Percentiles rank a stretch among this genome's conserved stretches.
Evolutionary conservation across 1,140 invertebrate species (phyloP).

Genomic region (Batillaria attramentaria): DNA sequence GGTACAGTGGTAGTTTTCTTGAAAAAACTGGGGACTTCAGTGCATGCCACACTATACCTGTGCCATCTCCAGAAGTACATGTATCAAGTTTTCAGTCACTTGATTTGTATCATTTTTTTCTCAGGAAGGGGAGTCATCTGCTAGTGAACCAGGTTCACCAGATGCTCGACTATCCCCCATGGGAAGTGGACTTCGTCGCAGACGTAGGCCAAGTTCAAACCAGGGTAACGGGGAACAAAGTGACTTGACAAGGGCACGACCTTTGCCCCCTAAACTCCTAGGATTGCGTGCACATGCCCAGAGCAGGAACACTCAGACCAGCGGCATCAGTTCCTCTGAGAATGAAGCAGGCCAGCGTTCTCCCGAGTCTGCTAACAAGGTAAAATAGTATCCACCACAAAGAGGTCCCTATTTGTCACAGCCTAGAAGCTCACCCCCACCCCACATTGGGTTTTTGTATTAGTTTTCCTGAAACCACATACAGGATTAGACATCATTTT

Average conservation of each 20-base stretch:
- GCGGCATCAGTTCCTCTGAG: slow-evolving; percentile 42
- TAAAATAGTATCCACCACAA: no score
- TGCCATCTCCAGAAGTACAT: no score
- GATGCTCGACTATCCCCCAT: slow-evolving; percentile 26
- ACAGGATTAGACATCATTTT: no score
- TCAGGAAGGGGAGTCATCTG: slow-evolving; percentile 18
- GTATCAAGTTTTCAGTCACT: background rate
- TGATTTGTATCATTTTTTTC: background rate
- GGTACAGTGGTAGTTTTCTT: no score
- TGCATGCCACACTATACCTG: no score
- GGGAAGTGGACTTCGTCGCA: slow-evolving; percentile 22
- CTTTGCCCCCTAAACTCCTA: slow-evolving; percentile 31
- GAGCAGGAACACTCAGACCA: slow-evolving; percentile 19
- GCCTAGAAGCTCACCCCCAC: no score
- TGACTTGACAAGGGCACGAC: slow-evolving; percentile 16
- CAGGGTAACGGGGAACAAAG: slow-evolving; percentile 9
- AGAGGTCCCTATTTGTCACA: no score
- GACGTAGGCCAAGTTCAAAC: slow-evolving; percentile 33
- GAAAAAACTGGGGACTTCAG: no score
- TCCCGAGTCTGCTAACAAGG: slow-evolving; percentile 39
- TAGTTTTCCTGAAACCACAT: no score
- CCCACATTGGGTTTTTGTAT: no score
- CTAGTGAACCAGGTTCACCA: slow-evolving; percentile 24
- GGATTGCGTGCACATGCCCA: slow-evolving; percentile 25
- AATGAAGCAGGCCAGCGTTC: slow-evolving; percentile 37